Percentiles rank a stretch among this genome's conserved stretches.
phyloP scores from a whole-genome alignment of 2,888 invertebrate genomes.

The Diaphora mendica region DNA sequence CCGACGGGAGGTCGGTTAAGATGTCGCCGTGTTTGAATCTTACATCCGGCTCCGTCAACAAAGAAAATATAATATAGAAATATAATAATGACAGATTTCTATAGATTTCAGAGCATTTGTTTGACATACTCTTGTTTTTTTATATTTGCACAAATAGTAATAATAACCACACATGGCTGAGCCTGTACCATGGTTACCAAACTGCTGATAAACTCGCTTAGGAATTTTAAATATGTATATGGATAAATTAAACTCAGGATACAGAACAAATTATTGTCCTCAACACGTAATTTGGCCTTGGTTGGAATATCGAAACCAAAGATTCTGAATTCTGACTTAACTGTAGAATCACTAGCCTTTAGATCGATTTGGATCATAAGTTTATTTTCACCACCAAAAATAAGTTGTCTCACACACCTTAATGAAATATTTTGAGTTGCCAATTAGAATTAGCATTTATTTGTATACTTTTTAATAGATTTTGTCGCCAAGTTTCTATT shows the following conservation, averaged over 20 bases:
- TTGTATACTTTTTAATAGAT: not conserved
- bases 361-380: too few relatives aligned
- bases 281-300: too few relatives aligned
- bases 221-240: too few relatives aligned
- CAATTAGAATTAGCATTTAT: too few relatives aligned
- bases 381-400: too few relatives aligned
- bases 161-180: not conserved
- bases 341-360: too few relatives aligned
- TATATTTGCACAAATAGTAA: not conserved
- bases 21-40: conserved; percentile 45
- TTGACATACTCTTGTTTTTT: conserved; percentile 23
- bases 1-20: conserved; percentile 53
- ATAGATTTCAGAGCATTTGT: conserved; percentile 39
- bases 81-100: conserved; percentile 47
- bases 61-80: conserved; percentile 42
- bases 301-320: too few relatives aligned
- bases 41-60: conserved; percentile 51
- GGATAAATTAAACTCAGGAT: too few relatives aligned
- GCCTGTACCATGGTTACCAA: not conserved
- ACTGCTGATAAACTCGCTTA: not conserved
- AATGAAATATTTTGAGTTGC: not conserved
- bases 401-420: too few relatives aligned
- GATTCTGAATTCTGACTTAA: too few relatives aligned
- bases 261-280: too few relatives aligned
- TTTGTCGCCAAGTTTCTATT: not conserved